Percentiles rank a stretch among this genome's conserved stretches.
Conservation (phyloP, 2,888 invertebrate genomes). For the Meteorus cinctellus region DNA sequence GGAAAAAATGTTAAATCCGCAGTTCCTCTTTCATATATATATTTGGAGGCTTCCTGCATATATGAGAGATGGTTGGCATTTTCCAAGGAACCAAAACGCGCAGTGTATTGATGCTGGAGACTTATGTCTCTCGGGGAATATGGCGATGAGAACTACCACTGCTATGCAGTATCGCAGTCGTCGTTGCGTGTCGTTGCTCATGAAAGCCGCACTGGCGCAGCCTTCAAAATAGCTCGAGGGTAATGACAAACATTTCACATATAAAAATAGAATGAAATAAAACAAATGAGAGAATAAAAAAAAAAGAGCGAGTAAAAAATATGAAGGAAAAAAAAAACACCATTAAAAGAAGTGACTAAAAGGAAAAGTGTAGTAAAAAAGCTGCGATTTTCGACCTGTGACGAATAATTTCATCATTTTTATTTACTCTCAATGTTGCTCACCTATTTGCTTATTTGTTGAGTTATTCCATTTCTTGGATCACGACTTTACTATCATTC, state of each 20-base stretch:
- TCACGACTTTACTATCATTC: slow-evolving; percentile 3
- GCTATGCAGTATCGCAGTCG: not conserved
- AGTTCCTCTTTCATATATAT: not conserved
- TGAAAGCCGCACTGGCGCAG: slow-evolving; percentile 32
- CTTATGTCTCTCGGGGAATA: slow-evolving; percentile 32
- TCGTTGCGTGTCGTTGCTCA: slow-evolving; percentile 37
- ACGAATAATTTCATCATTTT: not conserved
- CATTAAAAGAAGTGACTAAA: not conserved
- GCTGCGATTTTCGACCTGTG: not conserved
- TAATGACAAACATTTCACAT: slow-evolving; percentile 27
- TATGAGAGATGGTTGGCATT: not conserved
- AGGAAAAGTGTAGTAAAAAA: not conserved
- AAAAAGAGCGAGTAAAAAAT: not conserved
- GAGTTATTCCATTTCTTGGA: not conserved
- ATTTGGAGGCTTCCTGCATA: not conserved
- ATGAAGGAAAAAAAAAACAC: not conserved
- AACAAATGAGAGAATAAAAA: not conserved
- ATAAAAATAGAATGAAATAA: not conserved
- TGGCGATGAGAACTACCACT: slow-evolving; percentile 7
- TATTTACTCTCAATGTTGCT: not conserved
- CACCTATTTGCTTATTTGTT: not conserved
- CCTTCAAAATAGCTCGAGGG: slow-evolving; percentile 29
- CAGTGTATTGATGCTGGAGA: not conserved
- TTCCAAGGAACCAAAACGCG: not conserved
- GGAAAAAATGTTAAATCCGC: too few relatives aligned